A percentile compares a stretch with the other conserved stretches of the same genome.
Evolutionary conservation across 1,140 invertebrate genomes (phyloP).

Genomic region (Drosophila navojoa): DNA sequence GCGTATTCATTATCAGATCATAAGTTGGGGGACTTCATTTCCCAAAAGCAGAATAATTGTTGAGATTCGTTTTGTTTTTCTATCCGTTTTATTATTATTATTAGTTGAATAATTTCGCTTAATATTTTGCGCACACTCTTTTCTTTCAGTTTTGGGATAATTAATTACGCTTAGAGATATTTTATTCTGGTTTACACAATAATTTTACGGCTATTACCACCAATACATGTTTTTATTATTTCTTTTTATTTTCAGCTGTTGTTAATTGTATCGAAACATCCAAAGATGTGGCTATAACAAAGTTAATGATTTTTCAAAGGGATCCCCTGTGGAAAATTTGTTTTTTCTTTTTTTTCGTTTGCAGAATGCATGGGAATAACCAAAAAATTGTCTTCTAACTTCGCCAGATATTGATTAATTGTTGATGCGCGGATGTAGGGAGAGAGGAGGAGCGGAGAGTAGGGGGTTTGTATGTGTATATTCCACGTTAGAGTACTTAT

Average conservation of each 20-base stretch:
- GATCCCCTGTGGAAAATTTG: constrained; percentile 9
- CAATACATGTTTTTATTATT: constrained; percentile 14
- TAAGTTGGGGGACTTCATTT: neutral
- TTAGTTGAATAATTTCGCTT: constrained; percentile 76
- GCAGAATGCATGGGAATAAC: constrained; percentile 36
- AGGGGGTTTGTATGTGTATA: neutral
- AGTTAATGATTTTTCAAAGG: constrained; percentile 33
- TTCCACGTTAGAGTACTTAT: constrained; percentile 85
- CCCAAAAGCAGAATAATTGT: neutral
- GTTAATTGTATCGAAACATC: constrained; percentile 54
- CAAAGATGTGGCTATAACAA: constrained; percentile 29
- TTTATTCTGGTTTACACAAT: constrained; percentile 58
- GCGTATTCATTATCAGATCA: neutral
- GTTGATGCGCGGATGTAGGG: constrained; percentile 12
- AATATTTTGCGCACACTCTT: constrained; percentile 56
- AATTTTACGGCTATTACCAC: constrained; percentile 49
- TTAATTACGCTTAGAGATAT: constrained; percentile 67
- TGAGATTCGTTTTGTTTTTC: constrained; percentile 12
- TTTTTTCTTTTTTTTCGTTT: neutral
- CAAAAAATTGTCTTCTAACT: constrained; percentile 64
- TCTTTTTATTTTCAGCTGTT: constrained; percentile 28
- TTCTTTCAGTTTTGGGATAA: constrained; percentile 54
- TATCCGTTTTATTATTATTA: constrained; percentile 64
- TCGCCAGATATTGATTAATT: constrained; percentile 59
- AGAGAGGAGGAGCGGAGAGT: neutral